Percentiles rank a stretch among this genome's conserved stretches.
These are phyloP conservation scores for Drosophila truncata DNA, from an alignment of 1,140 invertebrate genomes.

Conservation along the genomic window DNA sequence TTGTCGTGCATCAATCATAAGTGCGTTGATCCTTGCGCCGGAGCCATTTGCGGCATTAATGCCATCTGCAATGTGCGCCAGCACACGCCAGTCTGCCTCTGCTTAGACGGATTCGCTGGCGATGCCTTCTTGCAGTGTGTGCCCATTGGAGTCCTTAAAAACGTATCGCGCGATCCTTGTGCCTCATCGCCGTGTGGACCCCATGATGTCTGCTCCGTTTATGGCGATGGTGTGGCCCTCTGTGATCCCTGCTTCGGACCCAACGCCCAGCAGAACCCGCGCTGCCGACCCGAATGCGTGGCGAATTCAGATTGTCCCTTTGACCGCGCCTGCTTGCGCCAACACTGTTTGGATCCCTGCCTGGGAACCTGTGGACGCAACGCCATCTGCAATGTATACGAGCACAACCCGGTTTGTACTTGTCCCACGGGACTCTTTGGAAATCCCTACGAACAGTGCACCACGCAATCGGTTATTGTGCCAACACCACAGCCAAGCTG, in stretches of 20 bases:
- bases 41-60: slow-evolving; percentile 90
- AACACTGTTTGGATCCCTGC: slow-evolving; percentile 92
- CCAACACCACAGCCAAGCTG: slow-evolving; percentile 88
- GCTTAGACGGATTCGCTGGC: slow-evolving; percentile 91
- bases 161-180: slow-evolving; percentile 89
- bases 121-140: slow-evolving; percentile 93
- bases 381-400: slow-evolving; percentile 90
- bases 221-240: slow-evolving; percentile 90
- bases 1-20: slow-evolving; percentile 91
- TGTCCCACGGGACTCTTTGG: slow-evolving; percentile 91
- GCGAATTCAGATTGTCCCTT: slow-evolving; percentile 92
- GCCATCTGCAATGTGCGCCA: slow-evolving; percentile 91
- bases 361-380: slow-evolving; percentile 92
- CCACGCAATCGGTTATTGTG: slow-evolving; percentile 85
- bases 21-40: slow-evolving; percentile 92
- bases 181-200: slow-evolving; percentile 91
- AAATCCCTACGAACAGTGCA: slow-evolving; percentile 93
- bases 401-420: slow-evolving; percentile 91
- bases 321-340: slow-evolving; percentile 91
- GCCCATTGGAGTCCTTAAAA: slow-evolving; percentile 87
- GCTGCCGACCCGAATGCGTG: slow-evolving; percentile 92
- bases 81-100: slow-evolving; percentile 92
- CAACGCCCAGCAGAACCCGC: slow-evolving; percentile 89
- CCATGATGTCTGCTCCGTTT: slow-evolving; percentile 89
- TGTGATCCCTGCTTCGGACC: slow-evolving; percentile 91